phyloP scores from a whole-genome alignment of 2,113 vertebrate genomes.

The Pteruthius melanotis region DNA sequence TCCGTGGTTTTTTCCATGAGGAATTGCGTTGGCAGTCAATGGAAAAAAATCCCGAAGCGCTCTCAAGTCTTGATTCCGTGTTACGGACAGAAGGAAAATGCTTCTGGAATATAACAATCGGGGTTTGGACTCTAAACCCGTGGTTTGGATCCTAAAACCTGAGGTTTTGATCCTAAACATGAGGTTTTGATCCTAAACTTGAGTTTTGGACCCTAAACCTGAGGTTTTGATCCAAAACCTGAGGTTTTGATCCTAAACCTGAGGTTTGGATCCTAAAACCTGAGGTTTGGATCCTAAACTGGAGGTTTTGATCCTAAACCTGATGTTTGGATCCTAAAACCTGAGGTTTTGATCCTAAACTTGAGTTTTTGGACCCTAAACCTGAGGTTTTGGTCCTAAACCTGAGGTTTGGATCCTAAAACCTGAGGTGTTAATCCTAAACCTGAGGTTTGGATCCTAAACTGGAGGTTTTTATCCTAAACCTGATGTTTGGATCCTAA shows the following conservation, averaged over 20 bases:
- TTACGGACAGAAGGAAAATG: fast-evolving
- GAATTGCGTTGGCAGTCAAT: neutral
- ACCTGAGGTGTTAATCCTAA: neutral
- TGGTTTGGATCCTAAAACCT: neutral
- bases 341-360: neutral
- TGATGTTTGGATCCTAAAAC: fast-evolving
- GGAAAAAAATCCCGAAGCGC: neutral
- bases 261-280: neutral
- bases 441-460: fast-evolving
- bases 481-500: fast-evolving
- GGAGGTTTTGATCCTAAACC: neutral
- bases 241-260: neutral
- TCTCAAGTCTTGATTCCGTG: fast-evolving
- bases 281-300: neutral
- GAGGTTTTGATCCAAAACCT: neutral
- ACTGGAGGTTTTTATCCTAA: fast-evolving
- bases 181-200: no score
- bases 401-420: fast-evolving
- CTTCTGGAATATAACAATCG: neutral
- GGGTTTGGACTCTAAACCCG: neutral
- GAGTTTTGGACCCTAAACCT: no score
- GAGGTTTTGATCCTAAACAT: fast-evolving
- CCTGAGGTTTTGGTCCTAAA: fast-evolving
- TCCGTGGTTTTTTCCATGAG: neutral
- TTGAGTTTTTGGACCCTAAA: fast-evolving